Percentiles rank a stretch among this genome's conserved stretches.
These are phyloP conservation scores for Crocidura indochinensis DNA, from an alignment of 2,797 vertebrate species.

Conservation along the genomic window DNA sequence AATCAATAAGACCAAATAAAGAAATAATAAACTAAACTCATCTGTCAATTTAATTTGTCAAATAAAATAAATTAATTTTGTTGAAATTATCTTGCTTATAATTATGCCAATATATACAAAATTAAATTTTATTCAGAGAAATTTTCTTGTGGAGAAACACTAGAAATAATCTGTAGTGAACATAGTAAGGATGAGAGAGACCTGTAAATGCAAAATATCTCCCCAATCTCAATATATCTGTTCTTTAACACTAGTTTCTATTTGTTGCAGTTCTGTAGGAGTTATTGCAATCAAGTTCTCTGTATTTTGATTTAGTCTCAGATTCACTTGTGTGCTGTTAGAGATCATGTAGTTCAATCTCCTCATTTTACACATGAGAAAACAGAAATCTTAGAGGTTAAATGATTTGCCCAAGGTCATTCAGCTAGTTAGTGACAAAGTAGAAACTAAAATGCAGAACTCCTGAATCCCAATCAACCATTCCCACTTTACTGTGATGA, in stretches of 20 bases:
- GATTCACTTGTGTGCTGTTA: constrained; percentile 58
- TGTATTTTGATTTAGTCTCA: constrained; percentile 64
- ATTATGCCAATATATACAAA: constrained; percentile 12
- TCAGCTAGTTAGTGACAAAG: constrained; percentile 72
- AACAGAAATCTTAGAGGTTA: constrained; percentile 74
- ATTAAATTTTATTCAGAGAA: not conserved
- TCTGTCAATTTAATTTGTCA: constrained; percentile 46
- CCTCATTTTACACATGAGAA: constrained; percentile 78
- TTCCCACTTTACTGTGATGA: constrained; percentile 61
- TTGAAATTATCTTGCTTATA: not conserved
- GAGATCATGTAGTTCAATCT: constrained; percentile 71
- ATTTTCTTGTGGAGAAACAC: not conserved
- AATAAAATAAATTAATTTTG: not conserved
- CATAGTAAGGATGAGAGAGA: not conserved
- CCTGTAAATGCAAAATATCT: not conserved
- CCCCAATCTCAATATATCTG: not conserved
- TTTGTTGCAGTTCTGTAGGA: not conserved
- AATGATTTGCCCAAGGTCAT: constrained; percentile 73
- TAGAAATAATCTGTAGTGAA: not conserved
- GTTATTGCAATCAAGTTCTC: constrained; percentile 27
- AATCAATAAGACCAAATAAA: constrained; percentile 38
- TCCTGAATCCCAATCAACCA: constrained; percentile 61
- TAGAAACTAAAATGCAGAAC: constrained; percentile 36
- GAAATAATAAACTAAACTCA: not conserved
- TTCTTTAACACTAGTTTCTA: not conserved